Percentiles rank a stretch among this genome's conserved stretches.
These are phyloP conservation scores for Xyrichtys novacula DNA, from an alignment of 2,797 vertebrate genomes.

Conservation along the genomic window DNA sequence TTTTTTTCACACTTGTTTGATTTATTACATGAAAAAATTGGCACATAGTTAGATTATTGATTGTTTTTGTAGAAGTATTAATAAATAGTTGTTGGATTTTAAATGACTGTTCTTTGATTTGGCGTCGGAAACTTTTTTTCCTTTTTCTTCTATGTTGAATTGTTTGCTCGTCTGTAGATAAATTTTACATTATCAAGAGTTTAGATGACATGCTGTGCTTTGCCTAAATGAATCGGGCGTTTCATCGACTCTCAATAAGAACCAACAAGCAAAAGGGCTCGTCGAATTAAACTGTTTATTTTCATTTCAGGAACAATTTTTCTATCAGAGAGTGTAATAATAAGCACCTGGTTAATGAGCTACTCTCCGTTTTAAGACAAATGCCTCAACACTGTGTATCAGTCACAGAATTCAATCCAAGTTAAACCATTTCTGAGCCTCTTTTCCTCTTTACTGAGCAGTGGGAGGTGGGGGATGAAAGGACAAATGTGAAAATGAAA, in stretches of 20 bases:
- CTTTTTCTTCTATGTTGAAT: neutral
- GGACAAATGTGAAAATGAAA: slow-evolving; percentile 29
- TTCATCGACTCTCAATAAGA: neutral
- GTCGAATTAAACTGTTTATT: neutral
- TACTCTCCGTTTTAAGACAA: neutral
- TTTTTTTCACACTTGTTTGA: too few species aligned
- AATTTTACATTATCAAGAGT: neutral
- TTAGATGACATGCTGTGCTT: slow-evolving; percentile 3
- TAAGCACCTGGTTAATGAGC: neutral
- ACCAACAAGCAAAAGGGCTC: neutral
- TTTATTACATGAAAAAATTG: too few species aligned
- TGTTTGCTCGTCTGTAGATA: neutral
- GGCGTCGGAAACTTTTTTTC: neutral
- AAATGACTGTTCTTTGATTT: neutral
- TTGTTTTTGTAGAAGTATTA: neutral
- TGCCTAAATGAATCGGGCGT: neutral
- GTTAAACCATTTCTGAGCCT: neutral
- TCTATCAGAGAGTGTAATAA: neutral
- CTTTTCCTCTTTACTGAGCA: slow-evolving; percentile 5
- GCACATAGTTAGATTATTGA: neutral
- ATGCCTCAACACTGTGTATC: neutral
- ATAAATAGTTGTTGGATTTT: neutral
- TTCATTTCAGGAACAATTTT: neutral
- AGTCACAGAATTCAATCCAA: slow-evolving; percentile 3
- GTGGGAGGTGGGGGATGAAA: slow-evolving; percentile 32